Evolutionary conservation across 1,140 invertebrate species (phyloP).

Genomic region (Polyergus mexicanus): DNA sequence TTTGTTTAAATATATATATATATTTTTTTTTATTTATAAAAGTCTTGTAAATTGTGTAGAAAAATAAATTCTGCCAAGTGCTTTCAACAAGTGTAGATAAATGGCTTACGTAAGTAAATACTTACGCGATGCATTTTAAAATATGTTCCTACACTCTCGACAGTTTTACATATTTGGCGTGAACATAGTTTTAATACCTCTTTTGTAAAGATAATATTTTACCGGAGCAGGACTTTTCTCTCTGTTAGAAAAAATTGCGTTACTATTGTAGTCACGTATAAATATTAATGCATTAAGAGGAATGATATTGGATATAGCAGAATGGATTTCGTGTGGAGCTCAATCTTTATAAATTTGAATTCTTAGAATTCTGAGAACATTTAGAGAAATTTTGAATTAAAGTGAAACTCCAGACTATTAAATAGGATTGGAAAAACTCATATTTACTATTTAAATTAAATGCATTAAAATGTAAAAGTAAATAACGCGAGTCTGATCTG

Average conservation of each 20-base stretch:
- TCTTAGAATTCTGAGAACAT: background rate
- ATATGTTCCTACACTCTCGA: slow-evolving; percentile 16
- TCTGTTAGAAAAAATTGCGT: slow-evolving; percentile 3
- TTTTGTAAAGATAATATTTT: slow-evolving; percentile 34
- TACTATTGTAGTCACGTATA: background rate
- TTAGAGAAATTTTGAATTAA: background rate
- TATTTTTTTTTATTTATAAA: background rate
- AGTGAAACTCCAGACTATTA: background rate
- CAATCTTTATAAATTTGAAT: slow-evolving; percentile 6
- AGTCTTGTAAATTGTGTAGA: background rate
- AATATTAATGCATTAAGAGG: background rate
- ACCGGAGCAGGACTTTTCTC: slow-evolving; percentile 31
- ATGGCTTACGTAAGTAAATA: slow-evolving; percentile 18
- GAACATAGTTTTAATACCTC: slow-evolving; percentile 30
- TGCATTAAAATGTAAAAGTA: background rate
- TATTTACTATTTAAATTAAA: slow-evolving; percentile 17
- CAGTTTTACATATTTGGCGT: slow-evolving; percentile 51
- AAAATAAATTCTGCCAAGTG: slow-evolving; percentile 13
- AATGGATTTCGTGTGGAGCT: no score
- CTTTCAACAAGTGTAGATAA: slow-evolving; percentile 20
- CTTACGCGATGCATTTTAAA: slow-evolving; percentile 32
- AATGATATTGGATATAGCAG: background rate
- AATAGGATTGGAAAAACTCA: slow-evolving; percentile 3
- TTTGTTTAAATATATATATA: slow-evolving; percentile 14
- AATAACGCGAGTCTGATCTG: background rate